phyloP scores from a whole-genome alignment of 2,797 vertebrate genomes.

The Takifugu ocellatus region DNA sequence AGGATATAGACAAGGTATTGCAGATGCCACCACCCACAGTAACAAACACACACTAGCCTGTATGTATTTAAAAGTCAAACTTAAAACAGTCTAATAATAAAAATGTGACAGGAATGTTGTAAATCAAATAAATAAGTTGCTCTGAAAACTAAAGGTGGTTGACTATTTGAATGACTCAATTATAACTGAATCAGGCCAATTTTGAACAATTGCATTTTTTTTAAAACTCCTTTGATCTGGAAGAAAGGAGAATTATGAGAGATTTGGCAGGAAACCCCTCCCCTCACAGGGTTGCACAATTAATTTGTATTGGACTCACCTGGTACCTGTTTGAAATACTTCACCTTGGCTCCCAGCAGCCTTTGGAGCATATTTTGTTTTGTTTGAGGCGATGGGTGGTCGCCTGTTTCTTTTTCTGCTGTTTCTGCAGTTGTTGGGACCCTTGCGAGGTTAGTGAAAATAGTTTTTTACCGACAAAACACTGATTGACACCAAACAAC shows the following conservation, averaged over 20 bases:
- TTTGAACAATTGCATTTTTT: background rate
- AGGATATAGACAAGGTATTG: too few relatives aligned
- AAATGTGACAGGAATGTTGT: too few relatives aligned
- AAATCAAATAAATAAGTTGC: too few relatives aligned
- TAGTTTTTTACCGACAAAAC: background rate
- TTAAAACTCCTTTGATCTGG: background rate
- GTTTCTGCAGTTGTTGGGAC: slow-evolving; percentile 29
- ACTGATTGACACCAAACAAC: too few relatives aligned
- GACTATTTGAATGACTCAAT: too few relatives aligned
- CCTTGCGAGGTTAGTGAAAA: slow-evolving; percentile 41
- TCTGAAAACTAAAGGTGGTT: too few relatives aligned
- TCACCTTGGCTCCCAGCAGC: rapidly evolving
- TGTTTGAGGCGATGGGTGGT: slow-evolving; percentile 52
- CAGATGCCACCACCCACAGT: too few relatives aligned
- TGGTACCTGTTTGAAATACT: slow-evolving; percentile 51
- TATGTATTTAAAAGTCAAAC: too few relatives aligned
- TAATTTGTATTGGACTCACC: slow-evolving; percentile 47
- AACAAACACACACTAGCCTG: too few relatives aligned
- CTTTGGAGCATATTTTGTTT: slow-evolving; percentile 23
- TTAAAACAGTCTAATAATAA: too few relatives aligned
- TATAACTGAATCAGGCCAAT: too few relatives aligned
- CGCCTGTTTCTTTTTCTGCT: slow-evolving; percentile 41
- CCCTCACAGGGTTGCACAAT: slow-evolving; percentile 52
- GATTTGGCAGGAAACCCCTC: slow-evolving; percentile 33
- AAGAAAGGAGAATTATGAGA: background rate